A percentile compares a stretch with the other conserved stretches of the same genome.
phyloP scores from a whole-genome alignment of 2,797 vertebrate species.

The Adrianichthys oophorus region DNA sequence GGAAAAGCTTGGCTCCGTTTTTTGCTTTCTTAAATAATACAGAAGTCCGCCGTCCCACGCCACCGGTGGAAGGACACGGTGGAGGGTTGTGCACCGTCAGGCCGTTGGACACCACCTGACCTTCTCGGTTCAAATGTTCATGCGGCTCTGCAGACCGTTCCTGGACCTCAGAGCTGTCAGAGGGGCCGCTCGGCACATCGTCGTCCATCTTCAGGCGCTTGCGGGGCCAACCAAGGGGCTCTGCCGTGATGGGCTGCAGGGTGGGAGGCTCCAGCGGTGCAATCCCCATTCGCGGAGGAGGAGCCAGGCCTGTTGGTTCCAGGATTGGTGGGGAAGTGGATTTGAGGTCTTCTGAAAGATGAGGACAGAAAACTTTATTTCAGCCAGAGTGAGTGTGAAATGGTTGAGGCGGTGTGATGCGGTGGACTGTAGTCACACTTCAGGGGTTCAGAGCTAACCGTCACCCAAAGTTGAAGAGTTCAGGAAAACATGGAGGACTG shows the following conservation, averaged over 20 bases:
- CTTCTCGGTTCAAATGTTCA: slow-evolving; percentile 72
- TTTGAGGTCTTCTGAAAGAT: slow-evolving; percentile 87
- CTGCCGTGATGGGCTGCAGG: slow-evolving; percentile 88
- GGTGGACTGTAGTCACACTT: slow-evolving; percentile 61
- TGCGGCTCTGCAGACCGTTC: slow-evolving; percentile 41
- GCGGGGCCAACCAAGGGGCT: slow-evolving; percentile 75
- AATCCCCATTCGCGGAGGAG: slow-evolving; percentile 85
- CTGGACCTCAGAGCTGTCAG: slow-evolving; percentile 75
- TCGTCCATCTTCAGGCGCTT: slow-evolving; percentile 81
- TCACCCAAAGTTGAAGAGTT: slow-evolving; percentile 37
- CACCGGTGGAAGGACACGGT: slow-evolving; percentile 69
- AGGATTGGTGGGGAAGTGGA: slow-evolving; percentile 89
- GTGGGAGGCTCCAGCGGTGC: slow-evolving; percentile 89
- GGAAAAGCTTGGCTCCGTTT: slow-evolving; percentile 87
- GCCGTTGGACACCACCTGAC: slow-evolving; percentile 73
- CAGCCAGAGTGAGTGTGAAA: slow-evolving; percentile 2
- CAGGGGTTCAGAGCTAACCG: slow-evolving; percentile 20
- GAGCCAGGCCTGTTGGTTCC: slow-evolving; percentile 90
- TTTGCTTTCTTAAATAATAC: slow-evolving; percentile 93
- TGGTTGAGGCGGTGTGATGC: slow-evolving; percentile 67
- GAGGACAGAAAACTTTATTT: slow-evolving; percentile 31
- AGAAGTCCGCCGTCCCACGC: slow-evolving; percentile 88
- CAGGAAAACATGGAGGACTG: slow-evolving; percentile 44
- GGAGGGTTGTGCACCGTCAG: slow-evolving; percentile 62
- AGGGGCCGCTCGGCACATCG: slow-evolving; percentile 71